Evolutionary conservation across 2,888 invertebrate genomes (phyloP), one percentile per base, ranked within the genome.

Genomic region (Eristalis tenax): DNA sequence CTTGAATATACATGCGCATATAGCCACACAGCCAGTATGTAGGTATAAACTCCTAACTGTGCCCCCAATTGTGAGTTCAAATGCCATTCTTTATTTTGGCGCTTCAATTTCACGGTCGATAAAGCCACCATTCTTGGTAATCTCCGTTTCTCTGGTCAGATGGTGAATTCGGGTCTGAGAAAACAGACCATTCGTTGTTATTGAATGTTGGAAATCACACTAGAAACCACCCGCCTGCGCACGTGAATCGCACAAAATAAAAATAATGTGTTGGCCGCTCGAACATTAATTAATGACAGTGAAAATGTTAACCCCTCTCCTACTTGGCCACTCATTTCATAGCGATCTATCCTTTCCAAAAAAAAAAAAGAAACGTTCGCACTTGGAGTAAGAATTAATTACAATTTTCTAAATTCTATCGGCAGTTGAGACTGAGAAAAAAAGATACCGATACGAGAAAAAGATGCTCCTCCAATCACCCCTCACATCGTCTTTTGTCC

Each of bases 51-150:
- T 80, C 69, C 74, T 74, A 75, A 81, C 81, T 69, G 82, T 85
- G 85, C 77, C 69, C 85, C 80, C 82, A 83, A 86, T 78, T 83
- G 85, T 82, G 69, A 85, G 82, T 74, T 86, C 77, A 86, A 83
- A 86, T 78, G 74, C 74, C 68, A 81, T 75, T 83, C 71, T 74
- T 86, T 86, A 86, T 86, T 86, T 86, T 83, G 86, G 86, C 86
- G 78, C 86, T 86, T 86, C 83, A 79, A 83, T 86, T 86, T 86
- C 78, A 83, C 61, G 86, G 78, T 83, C 83, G 83, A 86, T 83
- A 83, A 78, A 86, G 70, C 78, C 78, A 70, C 66, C 66, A 66
- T 79, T 63, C 69, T 38, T 38, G 38, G 38, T 35, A 35, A 35
- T 11, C 35, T 35, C 35, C 35, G 35, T 35, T 35, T 11, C 35